Conservation (phyloP, 2,797 vertebrate genomes). For the Hirundo rustica region DNA sequence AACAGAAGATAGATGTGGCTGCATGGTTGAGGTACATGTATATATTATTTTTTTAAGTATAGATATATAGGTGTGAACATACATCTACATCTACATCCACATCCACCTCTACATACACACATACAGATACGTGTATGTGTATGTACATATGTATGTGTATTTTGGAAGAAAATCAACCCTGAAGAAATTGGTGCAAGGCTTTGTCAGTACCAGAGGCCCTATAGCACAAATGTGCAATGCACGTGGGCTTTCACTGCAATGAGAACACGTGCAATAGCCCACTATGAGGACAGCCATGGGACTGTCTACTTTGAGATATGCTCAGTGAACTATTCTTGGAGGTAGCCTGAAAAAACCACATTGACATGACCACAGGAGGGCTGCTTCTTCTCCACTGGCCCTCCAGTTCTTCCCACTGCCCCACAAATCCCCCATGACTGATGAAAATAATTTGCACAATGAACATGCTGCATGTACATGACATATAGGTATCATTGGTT, state of each 20-base stretch:
- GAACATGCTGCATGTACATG: background rate
- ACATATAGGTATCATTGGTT: background rate
- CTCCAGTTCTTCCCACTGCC: background rate
- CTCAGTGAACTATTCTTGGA: background rate
- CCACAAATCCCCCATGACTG: background rate
- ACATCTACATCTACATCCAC: too few species aligned
- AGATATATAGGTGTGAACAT: fast-evolving
- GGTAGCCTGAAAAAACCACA: background rate
- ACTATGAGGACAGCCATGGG: fast-evolving
- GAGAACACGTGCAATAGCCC: background rate
- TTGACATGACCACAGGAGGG: background rate
- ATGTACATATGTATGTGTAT: background rate
- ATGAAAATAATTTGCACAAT: background rate
- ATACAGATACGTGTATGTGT: too few species aligned
- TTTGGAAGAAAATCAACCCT: background rate
- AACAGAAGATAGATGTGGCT: background rate
- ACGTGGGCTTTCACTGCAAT: fast-evolving
- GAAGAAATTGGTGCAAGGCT: background rate
- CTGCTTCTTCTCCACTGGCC: background rate
- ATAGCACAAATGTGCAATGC: background rate
- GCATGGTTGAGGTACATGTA: background rate
- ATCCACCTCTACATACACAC: too few species aligned
- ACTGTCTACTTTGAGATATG: background rate
- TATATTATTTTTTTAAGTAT: fast-evolving
- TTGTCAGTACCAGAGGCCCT: background rate